These are phyloP conservation scores for Cottoperca gobio DNA, from an alignment of 2,797 vertebrate species.

Conservation along the genomic window DNA sequence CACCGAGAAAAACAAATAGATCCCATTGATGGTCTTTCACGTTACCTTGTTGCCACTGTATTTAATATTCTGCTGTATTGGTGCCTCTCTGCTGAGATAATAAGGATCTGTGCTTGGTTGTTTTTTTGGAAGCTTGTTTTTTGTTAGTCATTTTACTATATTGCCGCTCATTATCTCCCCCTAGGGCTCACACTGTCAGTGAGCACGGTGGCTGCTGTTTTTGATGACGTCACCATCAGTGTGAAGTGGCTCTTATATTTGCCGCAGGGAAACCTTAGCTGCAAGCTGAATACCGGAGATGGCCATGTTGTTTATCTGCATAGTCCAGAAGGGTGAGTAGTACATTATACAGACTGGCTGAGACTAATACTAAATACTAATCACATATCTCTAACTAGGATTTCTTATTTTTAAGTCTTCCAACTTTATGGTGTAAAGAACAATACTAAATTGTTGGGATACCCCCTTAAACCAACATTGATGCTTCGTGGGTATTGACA, in stretches of 20 bases:
- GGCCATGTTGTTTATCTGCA: constrained; percentile 26
- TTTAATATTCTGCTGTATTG: no score
- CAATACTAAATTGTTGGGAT: not conserved
- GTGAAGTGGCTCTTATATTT: constrained; percentile 37
- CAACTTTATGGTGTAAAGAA: not conserved
- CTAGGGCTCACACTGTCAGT: constrained; percentile 51
- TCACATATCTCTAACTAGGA: no score
- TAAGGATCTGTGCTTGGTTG: not conserved
- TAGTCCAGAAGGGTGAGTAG: constrained; percentile 45
- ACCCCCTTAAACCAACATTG: not conserved
- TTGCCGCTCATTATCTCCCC: constrained; percentile 1
- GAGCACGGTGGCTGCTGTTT: constrained; percentile 42
- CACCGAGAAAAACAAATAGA: no score
- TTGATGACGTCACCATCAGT: constrained; percentile 38
- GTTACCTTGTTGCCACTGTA: no score
- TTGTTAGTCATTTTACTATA: no score
- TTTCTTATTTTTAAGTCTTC: not conserved
- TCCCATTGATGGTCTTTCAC: no score
- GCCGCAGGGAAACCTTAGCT: constrained; percentile 15
- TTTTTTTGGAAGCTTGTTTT: not conserved
- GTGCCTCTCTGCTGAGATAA: not conserved
- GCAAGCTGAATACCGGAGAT: constrained; percentile 62
- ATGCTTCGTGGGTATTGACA: not conserved
- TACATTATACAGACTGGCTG: not conserved
- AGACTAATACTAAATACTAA: not conserved